Base-by-base conservation (phyloP, 2,888 invertebrate genomes). In the Mantis religiosa region DNA sequence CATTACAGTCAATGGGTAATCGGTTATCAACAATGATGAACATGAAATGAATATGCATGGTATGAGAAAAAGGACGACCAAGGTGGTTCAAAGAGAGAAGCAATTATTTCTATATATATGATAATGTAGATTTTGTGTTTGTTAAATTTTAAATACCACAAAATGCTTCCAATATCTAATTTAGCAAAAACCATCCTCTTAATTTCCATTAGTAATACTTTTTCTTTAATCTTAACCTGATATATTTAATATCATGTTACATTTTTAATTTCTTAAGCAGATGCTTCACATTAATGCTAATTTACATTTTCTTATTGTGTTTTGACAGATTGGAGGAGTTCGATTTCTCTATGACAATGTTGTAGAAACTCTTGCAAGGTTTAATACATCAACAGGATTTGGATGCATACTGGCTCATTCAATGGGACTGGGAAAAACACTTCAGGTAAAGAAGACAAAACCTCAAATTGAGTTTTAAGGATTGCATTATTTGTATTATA, bases 341-440 rank as follows among this genome's bases (percentile, higher is more conserved):
- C 95, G 99, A 89, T 99, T 99, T 93, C 94, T 99, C 88, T 99
- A 98, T 93, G 99, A 99, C 93, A 99, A 99, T 93, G 97, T 99
- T 34, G 97, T 99, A 91, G 99, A 99, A 93, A 98, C 98, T 28
- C 95, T 97, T 84, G 96, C 96, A 90, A 95, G 98, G 91, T 99
- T 97, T 93, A 97, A 97, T 89, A 97, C 95, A 27, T 97, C 97
- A 0, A 93, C 94, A 85, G 99, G 99, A 20, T 99, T 99, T 93
- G 99, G 99, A 25, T 99, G 99, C 93, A 99, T 99, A 91, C 94
- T 99, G 88, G 99, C 99, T 0, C 99, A 99, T 94, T 98, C 98
- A 84, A 99, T 99, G 99, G 99, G 99, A 2, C 95, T 99, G 47
- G 99, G 99, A n/a, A 99, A 99, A 94, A 99, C 99, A 0, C 94